These are phyloP conservation scores for Phthorimaea operculella DNA, from an alignment of 1,140 invertebrate genomes.

Conservation along the genomic window DNA sequence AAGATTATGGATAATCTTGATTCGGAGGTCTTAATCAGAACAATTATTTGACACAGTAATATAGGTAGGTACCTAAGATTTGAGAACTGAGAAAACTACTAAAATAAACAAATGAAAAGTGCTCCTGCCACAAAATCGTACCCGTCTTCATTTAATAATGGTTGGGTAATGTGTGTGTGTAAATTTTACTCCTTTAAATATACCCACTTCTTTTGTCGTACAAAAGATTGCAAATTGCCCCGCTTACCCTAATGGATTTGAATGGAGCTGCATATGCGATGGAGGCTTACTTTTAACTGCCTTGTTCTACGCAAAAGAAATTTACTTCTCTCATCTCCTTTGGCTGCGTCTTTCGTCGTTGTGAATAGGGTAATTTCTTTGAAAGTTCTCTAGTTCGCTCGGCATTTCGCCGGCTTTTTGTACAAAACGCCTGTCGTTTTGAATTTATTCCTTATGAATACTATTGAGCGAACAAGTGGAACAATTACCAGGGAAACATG, in stretches of 20 bases:
- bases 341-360: conserved; percentile 41
- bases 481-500: not conserved
- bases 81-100: no score
- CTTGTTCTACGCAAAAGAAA: conserved; percentile 55
- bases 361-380: conserved; percentile 52
- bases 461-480: conserved; percentile 1
- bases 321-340: conserved; percentile 44
- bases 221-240: conserved; percentile 55
- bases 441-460: conserved; percentile 4
- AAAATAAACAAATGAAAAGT: no score
- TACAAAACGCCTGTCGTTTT: conserved; percentile 22
- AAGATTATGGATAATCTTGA: no score
- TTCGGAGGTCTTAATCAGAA: no score
- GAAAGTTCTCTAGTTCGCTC: conserved; percentile 32
- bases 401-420: conserved; percentile 29
- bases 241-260: conserved; percentile 53
- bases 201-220: conserved; percentile 27
- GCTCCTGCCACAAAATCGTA: no score
- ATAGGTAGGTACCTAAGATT: no score
- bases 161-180: no score
- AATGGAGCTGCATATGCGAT: conserved; percentile 49
- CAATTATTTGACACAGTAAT: no score
- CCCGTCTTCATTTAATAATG: no score
- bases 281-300: conserved; percentile 52
- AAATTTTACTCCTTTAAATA: no score